These are phyloP conservation scores for Lasioglossum lativentre DNA, from an alignment of 2,888 invertebrate genomes.

Conservation along the genomic window DNA sequence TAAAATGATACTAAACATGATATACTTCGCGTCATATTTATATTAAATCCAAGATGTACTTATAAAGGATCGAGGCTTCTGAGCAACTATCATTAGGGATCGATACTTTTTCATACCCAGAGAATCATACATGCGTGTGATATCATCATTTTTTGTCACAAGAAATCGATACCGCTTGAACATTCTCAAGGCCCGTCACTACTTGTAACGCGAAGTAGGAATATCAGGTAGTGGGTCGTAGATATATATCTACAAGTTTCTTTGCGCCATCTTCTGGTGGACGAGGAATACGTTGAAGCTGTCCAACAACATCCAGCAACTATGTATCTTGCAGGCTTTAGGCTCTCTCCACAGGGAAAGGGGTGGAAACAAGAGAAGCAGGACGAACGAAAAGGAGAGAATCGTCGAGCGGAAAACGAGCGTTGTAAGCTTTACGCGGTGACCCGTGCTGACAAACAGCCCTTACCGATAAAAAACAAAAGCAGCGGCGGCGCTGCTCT, in stretches of 20 bases:
- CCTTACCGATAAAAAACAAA: slow-evolving; percentile 48
- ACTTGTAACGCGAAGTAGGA: background rate
- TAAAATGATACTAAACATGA: no score
- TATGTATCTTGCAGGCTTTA: background rate
- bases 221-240: background rate
- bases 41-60: no score
- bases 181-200: no score
- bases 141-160: no score
- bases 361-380: background rate
- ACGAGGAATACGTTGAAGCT: background rate
- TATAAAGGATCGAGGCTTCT: no score
- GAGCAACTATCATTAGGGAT: no score
- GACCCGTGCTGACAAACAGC: slow-evolving; percentile 41
- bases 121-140: no score
- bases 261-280: no score
- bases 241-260: background rate
- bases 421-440: slow-evolving; percentile 13
- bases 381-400: slow-evolving; percentile 6
- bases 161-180: no score
- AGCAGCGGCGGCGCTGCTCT: slow-evolving; percentile 21
- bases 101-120: no score
- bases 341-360: background rate
- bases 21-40: no score
- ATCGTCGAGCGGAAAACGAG: background rate
- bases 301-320: background rate